These are phyloP conservation scores for Syrrhaptes paradoxus DNA, from an alignment of 2,113 vertebrate species.

Conservation along the genomic window DNA sequence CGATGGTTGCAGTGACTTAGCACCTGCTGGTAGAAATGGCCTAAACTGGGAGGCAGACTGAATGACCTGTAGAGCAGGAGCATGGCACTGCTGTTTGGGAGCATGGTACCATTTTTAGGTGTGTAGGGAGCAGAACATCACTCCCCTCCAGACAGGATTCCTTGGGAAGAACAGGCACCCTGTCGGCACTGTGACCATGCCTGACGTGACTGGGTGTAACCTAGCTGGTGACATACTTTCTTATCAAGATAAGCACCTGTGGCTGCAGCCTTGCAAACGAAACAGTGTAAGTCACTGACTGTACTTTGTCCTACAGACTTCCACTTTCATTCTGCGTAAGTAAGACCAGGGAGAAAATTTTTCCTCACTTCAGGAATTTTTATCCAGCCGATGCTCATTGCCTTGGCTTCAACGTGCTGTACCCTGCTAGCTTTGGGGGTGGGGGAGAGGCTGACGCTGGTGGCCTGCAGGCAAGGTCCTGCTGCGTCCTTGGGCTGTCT, in stretches of 20 bases:
- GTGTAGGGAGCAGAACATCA: background rate
- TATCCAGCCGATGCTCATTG: background rate
- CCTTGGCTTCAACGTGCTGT: background rate
- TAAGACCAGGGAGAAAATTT: background rate
- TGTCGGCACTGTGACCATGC: background rate
- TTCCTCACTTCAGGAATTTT: background rate
- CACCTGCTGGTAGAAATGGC: background rate
- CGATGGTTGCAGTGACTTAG: background rate
- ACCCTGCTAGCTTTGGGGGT: background rate
- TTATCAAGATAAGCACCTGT: slow-evolving; percentile 13
- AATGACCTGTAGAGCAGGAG: background rate
- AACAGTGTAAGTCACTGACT: background rate
- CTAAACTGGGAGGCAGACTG: background rate
- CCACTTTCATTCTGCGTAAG: background rate
- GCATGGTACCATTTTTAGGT: background rate
- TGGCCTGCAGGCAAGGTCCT: background rate
- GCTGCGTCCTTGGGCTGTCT: background rate
- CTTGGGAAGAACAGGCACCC: background rate
- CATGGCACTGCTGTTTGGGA: background rate
- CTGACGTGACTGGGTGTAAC: background rate
- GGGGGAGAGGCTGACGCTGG: background rate
- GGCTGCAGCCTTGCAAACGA: background rate
- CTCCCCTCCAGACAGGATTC: background rate
- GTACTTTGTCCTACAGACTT: background rate
- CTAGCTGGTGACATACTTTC: background rate